A percentile compares a stretch with the other conserved stretches of the same genome.
Evolutionary conservation across 2,113 vertebrate species (phyloP).

Genomic region (Austrofundulus limnaeus): DNA sequence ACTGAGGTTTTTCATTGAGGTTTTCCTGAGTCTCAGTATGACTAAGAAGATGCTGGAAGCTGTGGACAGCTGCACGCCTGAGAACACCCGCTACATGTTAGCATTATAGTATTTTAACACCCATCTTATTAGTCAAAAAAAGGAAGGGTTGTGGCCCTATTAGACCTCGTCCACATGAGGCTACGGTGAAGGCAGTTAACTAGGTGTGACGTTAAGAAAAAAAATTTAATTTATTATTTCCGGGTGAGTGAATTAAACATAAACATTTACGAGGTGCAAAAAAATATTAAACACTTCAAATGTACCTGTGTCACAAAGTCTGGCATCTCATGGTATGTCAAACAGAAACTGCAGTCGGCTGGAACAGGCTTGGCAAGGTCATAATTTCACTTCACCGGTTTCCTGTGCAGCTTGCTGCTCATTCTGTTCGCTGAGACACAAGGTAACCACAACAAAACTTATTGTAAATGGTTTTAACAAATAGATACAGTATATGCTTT

Average conservation of each 20-base stretch:
- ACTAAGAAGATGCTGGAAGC: conserved; percentile 14
- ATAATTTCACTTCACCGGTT: conserved; percentile 54
- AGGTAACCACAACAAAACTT: conserved; percentile 5
- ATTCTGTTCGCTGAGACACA: not conserved
- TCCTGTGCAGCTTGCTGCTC: conserved; percentile 37
- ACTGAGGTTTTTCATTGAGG: conserved; percentile 4
- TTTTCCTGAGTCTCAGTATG: conserved; percentile 13
- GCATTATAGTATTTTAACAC: conserved; percentile 59
- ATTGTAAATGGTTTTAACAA: not conserved
- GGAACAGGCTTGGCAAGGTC: conserved; percentile 70
- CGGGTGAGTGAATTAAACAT: conserved; percentile 2
- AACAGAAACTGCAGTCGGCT: conserved; percentile 60
- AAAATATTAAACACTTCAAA: conserved; percentile 6
- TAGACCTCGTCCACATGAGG: conserved; percentile 12
- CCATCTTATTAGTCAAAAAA: conserved; percentile 30
- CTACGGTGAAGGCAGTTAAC: conserved; percentile 10
- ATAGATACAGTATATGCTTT: conserved; percentile 5
- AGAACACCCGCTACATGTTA: conserved; percentile 31
- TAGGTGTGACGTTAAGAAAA: conserved; percentile 1
- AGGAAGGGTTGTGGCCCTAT: conserved; percentile 28
- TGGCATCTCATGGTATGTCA: conserved; percentile 47
- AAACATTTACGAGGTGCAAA: not conserved
- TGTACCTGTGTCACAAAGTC: conserved; percentile 33
- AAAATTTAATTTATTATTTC: not conserved
- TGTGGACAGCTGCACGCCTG: conserved; percentile 54